A percentile compares a stretch with the other conserved stretches of the same genome.
These are phyloP conservation scores for Aphelocoma californica DNA, from an alignment of 2,797 vertebrate species.

Conservation along the genomic window DNA sequence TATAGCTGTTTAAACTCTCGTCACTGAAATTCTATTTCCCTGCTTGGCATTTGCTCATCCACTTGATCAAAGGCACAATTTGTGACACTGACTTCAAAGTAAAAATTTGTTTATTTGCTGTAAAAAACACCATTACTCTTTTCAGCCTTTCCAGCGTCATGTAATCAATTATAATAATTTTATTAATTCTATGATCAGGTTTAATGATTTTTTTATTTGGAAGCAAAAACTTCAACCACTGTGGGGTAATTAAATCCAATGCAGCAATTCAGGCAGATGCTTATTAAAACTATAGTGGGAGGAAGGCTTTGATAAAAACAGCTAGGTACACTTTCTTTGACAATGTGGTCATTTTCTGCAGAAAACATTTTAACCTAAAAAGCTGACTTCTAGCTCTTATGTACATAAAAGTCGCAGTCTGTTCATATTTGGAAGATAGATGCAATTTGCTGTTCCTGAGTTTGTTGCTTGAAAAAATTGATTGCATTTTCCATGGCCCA, in stretches of 20 bases:
- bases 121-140: constrained; percentile 38
- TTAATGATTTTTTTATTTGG: background rate
- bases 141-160: background rate
- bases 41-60: constrained; percentile 51
- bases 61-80: constrained; percentile 68
- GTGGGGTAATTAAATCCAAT: background rate
- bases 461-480: background rate
- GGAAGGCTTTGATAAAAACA: background rate
- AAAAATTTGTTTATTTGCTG: constrained; percentile 9
- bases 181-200: background rate
- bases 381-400: background rate
- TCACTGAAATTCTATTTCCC: constrained; percentile 23
- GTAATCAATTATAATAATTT: background rate
- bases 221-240: background rate
- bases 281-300: background rate
- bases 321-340: background rate
- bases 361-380: background rate
- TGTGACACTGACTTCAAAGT: constrained; percentile 65
- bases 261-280: background rate
- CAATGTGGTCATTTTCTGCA: background rate
- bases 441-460: background rate
- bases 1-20: constrained; percentile 26
- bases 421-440: background rate
- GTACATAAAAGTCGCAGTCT: background rate
- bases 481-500: background rate